Evolutionary conservation across 2,888 invertebrate species (phyloP).

Genomic region (Caenorhabditis zanzibari): DNA sequence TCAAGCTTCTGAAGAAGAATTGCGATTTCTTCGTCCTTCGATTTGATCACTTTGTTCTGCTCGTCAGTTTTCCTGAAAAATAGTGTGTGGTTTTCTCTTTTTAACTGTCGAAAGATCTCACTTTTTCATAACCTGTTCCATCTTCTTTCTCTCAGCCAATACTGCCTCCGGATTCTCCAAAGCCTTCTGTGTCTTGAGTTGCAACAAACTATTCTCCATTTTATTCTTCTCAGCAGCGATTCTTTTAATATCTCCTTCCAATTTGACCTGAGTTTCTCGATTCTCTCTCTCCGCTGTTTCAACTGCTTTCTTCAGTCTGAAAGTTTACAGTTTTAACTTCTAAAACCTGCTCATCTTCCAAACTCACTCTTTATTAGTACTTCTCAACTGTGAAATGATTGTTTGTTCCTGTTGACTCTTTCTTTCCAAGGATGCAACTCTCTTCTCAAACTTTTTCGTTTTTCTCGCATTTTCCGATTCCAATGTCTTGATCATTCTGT

Average conservation of each 20-base stretch:
- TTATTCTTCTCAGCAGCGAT: constrained; percentile 15
- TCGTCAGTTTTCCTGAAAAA: background rate
- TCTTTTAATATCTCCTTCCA: constrained; percentile 31
- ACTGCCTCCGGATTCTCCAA: background rate
- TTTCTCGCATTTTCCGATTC: background rate
- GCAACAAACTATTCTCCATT: background rate
- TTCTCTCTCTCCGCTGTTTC: background rate
- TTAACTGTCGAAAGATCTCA: too few species aligned
- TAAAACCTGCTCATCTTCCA: background rate
- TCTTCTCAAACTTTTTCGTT: background rate
- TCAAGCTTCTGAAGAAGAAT: background rate
- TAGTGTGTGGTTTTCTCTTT: too few species aligned
- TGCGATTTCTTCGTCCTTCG: background rate
- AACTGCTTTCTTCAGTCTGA: constrained; percentile 8
- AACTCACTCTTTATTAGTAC: constrained; percentile 6
- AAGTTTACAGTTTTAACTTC: background rate
- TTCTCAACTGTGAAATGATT: background rate
- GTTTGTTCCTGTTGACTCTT: background rate
- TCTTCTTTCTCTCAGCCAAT: background rate
- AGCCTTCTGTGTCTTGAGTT: background rate
- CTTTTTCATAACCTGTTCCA: background rate
- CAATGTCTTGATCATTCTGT: background rate
- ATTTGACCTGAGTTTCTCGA: background rate
- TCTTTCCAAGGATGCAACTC: background rate
- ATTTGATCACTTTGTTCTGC: background rate